These are phyloP conservation scores for Cirrhinus molitorella DNA, from an alignment of 2,797 vertebrate species.

Conservation along the genomic window DNA sequence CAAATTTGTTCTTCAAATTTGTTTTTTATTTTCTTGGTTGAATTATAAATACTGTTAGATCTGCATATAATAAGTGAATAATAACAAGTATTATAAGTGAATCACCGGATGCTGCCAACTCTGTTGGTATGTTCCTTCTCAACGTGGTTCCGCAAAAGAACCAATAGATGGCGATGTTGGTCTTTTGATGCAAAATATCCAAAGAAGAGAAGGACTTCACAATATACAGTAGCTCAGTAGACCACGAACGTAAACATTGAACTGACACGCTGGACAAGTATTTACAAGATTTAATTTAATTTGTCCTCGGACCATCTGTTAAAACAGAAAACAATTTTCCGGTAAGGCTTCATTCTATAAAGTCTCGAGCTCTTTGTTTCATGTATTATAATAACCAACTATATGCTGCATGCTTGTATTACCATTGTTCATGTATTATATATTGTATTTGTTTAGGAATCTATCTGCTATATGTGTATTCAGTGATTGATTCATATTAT, in stretches of 20 bases:
- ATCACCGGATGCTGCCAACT: too few relatives aligned
- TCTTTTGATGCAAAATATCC: neutral
- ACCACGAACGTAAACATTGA: neutral
- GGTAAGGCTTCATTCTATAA: neutral
- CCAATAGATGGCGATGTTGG: constrained; percentile 30
- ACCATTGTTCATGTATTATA: neutral
- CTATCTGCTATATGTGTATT: neutral
- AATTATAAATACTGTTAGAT: too few relatives aligned
- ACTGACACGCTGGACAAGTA: too few relatives aligned
- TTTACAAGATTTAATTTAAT: neutral
- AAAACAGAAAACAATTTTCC: neutral
- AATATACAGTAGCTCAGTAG: neutral
- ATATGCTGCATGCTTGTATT: neutral
- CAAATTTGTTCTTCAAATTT: too few relatives aligned
- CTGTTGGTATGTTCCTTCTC: neutral
- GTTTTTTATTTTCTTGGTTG: too few relatives aligned
- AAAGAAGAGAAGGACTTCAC: neutral
- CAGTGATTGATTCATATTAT: neutral
- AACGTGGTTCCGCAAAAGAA: neutral
- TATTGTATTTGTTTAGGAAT: neutral
- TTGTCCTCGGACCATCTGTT: neutral
- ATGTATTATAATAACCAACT: neutral
- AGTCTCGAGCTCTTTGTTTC: neutral
- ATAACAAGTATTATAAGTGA: too few relatives aligned
- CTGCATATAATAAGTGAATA: too few relatives aligned